These are phyloP conservation scores for Tachina lurida DNA, from an alignment of 2,888 invertebrate species.

Conservation along the genomic window DNA sequence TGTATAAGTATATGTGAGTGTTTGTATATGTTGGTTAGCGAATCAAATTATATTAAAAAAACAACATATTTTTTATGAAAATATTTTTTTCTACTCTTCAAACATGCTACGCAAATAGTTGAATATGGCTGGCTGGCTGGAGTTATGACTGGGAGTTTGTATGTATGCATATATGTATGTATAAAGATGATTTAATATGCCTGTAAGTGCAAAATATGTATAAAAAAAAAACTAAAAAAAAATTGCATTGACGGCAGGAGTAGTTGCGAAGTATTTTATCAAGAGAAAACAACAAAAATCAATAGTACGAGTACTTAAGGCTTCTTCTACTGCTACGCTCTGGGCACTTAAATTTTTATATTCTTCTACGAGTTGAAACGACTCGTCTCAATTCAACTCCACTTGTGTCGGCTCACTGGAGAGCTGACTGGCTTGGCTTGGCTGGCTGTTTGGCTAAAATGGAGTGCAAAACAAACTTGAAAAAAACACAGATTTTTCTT, in stretches of 20 bases:
- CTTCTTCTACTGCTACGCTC: conserved; percentile 75
- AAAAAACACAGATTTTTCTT: neutral
- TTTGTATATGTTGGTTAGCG: conserved; percentile 23
- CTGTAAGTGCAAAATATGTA: conserved; percentile 51
- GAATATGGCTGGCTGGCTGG: conserved; percentile 7
- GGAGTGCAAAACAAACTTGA: conserved; percentile 13
- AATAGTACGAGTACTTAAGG: conserved; percentile 80
- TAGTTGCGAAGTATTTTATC: conserved; percentile 64
- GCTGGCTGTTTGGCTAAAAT: conserved; percentile 25
- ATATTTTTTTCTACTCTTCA: conserved; percentile 1
- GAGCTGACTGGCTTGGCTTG: conserved; percentile 21
- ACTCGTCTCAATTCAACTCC: conserved; percentile 20
- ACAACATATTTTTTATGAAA: conserved; percentile 22
- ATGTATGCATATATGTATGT: neutral
- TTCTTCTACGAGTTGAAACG: conserved; percentile 14
- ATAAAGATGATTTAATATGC: conserved; percentile 55
- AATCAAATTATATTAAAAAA: conserved; percentile 41
- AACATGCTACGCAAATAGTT: conserved; percentile 42
- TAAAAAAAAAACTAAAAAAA: conserved; percentile 3
- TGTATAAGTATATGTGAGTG: neutral
- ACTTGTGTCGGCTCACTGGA: conserved; percentile 39
- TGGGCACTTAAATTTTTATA: conserved; percentile 53
- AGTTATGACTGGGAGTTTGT: neutral
- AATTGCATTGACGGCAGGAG: conserved; percentile 39
- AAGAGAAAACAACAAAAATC: conserved; percentile 71